Evolutionary conservation across 2,888 invertebrate species (phyloP).

Genomic region (Melanostoma scalare): DNA sequence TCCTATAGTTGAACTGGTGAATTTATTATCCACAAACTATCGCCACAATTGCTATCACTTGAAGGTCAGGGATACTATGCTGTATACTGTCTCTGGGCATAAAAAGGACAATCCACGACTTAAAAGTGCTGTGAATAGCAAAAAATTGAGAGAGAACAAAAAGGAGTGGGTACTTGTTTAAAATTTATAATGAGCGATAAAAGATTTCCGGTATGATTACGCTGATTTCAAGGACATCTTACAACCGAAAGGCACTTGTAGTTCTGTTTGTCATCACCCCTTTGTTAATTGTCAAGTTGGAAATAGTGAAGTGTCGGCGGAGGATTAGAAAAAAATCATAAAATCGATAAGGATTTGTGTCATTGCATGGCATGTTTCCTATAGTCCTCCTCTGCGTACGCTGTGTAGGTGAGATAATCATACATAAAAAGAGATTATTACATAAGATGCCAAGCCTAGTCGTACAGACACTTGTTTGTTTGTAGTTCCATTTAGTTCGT

Average conservation of each 20-base stretch:
- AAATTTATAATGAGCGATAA: slow-evolving; percentile 28
- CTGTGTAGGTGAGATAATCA: not conserved
- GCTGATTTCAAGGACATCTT: slow-evolving; percentile 26
- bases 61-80: slow-evolving; percentile 1
- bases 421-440: no score
- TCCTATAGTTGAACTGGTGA: slow-evolving; percentile 4
- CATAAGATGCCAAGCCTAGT: no score
- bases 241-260: not conserved
- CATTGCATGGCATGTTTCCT: not conserved
- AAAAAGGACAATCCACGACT: no score
- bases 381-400: slow-evolving; percentile 1
- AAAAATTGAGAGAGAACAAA: not conserved
- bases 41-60: slow-evolving; percentile 6
- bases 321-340: not conserved
- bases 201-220: slow-evolving; percentile 13
- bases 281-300: no score
- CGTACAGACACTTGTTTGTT: no score
- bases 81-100: no score
- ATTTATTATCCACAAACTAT: slow-evolving; percentile 30
- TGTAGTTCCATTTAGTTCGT: no score
- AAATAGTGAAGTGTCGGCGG: not conserved
- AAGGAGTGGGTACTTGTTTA: not conserved
- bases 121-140: slow-evolving; percentile 3
- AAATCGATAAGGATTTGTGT: slow-evolving; percentile 41
- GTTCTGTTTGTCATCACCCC: not conserved